Evolutionary conservation across 2,113 vertebrate genomes (phyloP).

Genomic region (Narcine bancroftii): DNA sequence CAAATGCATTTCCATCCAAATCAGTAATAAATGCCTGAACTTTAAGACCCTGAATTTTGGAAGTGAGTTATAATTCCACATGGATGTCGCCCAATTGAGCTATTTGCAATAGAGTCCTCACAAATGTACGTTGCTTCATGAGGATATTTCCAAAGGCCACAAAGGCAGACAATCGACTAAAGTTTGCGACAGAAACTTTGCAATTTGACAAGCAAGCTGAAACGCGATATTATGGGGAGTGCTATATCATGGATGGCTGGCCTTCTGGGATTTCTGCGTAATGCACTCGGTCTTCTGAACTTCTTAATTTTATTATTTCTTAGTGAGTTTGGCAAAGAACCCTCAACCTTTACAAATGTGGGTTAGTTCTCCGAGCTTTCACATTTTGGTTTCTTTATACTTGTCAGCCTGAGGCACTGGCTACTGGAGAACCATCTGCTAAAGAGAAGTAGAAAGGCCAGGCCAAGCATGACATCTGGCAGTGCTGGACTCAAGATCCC

Average conservation of each 20-base stretch:
- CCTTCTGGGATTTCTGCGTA: background rate
- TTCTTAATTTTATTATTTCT: slow-evolving; percentile 22
- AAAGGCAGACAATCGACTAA: background rate
- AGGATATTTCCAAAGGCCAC: background rate
- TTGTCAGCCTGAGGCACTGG: slow-evolving; percentile 20
- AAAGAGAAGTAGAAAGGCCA: slow-evolving; percentile 19
- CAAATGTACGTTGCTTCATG: background rate
- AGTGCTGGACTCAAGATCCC: slow-evolving; percentile 33
- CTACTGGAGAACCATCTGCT: slow-evolving; percentile 26
- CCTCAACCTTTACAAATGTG: slow-evolving; percentile 20
- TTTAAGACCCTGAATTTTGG: background rate
- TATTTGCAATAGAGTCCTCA: background rate
- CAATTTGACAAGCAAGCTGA: background rate
- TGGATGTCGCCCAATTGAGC: background rate
- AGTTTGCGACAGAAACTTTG: background rate
- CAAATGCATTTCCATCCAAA: background rate
- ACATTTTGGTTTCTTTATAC: slow-evolving; percentile 19
- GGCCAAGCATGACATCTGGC: slow-evolving; percentile 31
- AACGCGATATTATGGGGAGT: background rate
- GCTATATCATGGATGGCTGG: background rate
- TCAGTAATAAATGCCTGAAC: background rate
- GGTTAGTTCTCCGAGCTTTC: background rate
- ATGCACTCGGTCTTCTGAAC: background rate
- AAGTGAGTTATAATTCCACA: background rate
- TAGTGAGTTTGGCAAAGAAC: slow-evolving; percentile 8